These are phyloP conservation scores for Agonopterix heracliana DNA, from an alignment of 2,888 invertebrate genomes.

Conservation along the genomic window DNA sequence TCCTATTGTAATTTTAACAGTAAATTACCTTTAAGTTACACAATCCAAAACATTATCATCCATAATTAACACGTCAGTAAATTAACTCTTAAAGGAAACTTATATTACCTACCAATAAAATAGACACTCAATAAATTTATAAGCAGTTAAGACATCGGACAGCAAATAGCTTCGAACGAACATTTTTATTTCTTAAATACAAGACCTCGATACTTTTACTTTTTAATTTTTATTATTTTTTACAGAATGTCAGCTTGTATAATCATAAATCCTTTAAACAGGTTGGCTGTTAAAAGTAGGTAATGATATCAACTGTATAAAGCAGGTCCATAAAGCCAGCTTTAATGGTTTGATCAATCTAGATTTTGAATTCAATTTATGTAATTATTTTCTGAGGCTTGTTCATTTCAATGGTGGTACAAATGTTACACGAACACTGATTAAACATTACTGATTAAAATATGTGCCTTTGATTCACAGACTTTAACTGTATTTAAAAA, in stretches of 20 bases:
- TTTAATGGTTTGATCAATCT: conserved; percentile 21
- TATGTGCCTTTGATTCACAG: too few relatives aligned
- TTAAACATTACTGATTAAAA: too few relatives aligned
- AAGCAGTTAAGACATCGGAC: conserved; percentile 1
- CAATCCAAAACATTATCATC: too few relatives aligned
- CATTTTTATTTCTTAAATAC: conserved; percentile 1
- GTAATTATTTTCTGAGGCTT: too few relatives aligned
- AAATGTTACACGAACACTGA: too few relatives aligned
- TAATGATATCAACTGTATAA: conserved; percentile 14
- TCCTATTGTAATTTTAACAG: too few relatives aligned
- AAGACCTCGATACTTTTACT: neutral
- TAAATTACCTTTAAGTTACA: too few relatives aligned
- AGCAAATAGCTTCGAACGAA: neutral
- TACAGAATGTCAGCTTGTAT: conserved; percentile 9
- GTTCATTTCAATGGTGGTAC: too few relatives aligned
- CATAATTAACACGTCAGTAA: neutral
- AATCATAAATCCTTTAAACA: conserved; percentile 3
- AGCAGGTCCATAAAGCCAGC: conserved; percentile 15
- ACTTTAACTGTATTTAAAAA: too few relatives aligned
- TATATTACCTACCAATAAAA: neutral
- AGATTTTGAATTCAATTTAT: neutral
- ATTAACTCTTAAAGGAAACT: neutral
- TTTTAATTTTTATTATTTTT: conserved; percentile 1
- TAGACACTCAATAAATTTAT: neutral
- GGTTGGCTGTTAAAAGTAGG: conserved; percentile 8